Conservation (phyloP, 2,113 vertebrate species). For the Amblyornis subalaris region DNA sequence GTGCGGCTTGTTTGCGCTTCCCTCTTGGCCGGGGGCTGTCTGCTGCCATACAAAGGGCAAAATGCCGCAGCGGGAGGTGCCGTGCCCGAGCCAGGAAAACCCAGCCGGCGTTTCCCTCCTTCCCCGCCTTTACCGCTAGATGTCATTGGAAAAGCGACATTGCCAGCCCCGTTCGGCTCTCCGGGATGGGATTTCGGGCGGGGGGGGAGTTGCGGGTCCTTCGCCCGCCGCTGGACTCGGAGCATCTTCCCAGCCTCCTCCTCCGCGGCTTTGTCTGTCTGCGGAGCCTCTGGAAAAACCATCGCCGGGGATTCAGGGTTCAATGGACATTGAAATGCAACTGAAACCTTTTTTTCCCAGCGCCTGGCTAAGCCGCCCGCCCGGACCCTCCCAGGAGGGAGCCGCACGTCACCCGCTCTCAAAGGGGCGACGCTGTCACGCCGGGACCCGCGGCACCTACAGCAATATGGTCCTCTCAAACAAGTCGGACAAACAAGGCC, state of each 20-base stretch:
- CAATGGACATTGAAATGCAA: constrained; percentile 63
- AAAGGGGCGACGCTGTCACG: constrained; percentile 15
- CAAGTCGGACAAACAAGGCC: constrained; percentile 49
- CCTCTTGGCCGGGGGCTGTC: background rate
- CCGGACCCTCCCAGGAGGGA: constrained; percentile 49
- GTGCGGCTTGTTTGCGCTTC: background rate
- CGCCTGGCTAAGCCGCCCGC: background rate
- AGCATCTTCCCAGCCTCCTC: constrained; percentile 23
- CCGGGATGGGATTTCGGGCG: background rate
- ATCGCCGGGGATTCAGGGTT: constrained; percentile 1
- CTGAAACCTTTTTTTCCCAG: constrained; percentile 55
- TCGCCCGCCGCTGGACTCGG: background rate
- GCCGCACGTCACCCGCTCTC: constrained; percentile 16
- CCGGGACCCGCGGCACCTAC: constrained; percentile 34
- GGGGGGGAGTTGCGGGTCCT: background rate
- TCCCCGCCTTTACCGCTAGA: constrained; percentile 33
- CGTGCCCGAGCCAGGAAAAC: background rate
- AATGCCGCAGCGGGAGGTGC: constrained; percentile 16
- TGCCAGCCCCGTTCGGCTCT: background rate
- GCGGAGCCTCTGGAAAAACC: background rate
- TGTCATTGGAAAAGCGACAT: constrained; percentile 46
- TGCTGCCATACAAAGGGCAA: constrained; percentile 8
- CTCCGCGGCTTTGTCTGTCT: constrained; percentile 34
- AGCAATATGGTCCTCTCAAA: constrained; percentile 43
- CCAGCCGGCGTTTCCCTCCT: background rate